Evolutionary conservation across 2,113 vertebrate species (phyloP).

Genomic region (Nothoprocta perdicaria): DNA sequence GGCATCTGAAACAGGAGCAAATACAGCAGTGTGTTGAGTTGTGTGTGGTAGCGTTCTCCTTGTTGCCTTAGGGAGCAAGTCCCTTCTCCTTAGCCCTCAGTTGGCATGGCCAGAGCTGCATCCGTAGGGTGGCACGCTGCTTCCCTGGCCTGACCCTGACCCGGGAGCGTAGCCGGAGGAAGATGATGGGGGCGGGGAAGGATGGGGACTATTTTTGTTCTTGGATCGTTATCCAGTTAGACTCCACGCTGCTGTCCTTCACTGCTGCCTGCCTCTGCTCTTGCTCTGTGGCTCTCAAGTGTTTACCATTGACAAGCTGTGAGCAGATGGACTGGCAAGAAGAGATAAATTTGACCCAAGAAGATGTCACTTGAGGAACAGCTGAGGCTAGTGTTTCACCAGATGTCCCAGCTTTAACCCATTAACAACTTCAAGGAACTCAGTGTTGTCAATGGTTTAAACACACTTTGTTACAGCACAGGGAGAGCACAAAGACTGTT

Average conservation of each 20-base stretch:
- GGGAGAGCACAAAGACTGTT: background rate
- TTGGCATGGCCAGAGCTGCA: background rate
- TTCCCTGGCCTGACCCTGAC: constrained; percentile 72
- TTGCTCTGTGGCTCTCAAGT: constrained; percentile 81
- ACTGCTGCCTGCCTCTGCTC: constrained; percentile 76
- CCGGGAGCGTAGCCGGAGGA: constrained; percentile 30
- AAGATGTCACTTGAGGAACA: constrained; percentile 88
- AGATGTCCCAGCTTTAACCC: constrained; percentile 90
- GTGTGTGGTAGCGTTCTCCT: background rate
- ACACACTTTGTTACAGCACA: background rate
- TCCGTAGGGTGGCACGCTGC: background rate
- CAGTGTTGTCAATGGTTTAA: constrained; percentile 22
- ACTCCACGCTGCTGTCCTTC: constrained; percentile 73
- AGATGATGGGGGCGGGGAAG: constrained; percentile 13
- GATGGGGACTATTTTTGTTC: constrained; percentile 57
- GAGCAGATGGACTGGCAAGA: constrained; percentile 86
- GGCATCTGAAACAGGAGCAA: background rate
- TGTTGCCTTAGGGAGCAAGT: constrained; percentile 21
- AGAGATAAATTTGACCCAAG: constrained; percentile 88
- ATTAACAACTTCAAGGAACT: constrained; percentile 72
- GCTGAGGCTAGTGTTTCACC: constrained; percentile 92
- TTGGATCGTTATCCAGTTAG: constrained; percentile 70
- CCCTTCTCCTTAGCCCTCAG: background rate
- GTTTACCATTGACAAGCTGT: constrained; percentile 83
- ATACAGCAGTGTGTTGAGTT: background rate